These are phyloP conservation scores for Luehdorfia chinensis DNA, from an alignment of 1,140 invertebrate species.

Conservation along the genomic window DNA sequence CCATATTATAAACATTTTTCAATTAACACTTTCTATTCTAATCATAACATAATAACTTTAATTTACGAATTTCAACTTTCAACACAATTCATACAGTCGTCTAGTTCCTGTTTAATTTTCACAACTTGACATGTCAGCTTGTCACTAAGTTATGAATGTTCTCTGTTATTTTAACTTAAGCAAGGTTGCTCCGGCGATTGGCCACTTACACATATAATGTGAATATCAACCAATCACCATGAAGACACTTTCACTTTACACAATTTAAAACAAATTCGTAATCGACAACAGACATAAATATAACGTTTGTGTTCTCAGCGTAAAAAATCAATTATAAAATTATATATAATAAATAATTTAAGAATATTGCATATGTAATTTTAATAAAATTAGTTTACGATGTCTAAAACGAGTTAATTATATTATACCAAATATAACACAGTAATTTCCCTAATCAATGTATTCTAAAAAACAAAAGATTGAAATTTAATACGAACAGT, in stretches of 20 bases:
- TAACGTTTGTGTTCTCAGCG: background rate
- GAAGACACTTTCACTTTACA: slow-evolving; percentile 8
- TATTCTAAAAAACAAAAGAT: no score
- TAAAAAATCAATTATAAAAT: no score
- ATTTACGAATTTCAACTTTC: background rate
- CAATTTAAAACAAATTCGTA: no score
- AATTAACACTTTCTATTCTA: slow-evolving; percentile 17
- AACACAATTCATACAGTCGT: slow-evolving; percentile 17
- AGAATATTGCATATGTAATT: no score
- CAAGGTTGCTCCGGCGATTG: slow-evolving; percentile 26
- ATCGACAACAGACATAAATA: no score
- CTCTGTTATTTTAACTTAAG: background rate
- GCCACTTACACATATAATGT: background rate
- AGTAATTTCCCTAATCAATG: no score
- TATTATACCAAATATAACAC: no score
- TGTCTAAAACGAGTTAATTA: no score
- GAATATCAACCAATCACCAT: background rate
- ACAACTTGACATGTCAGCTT: slow-evolving; percentile 23
- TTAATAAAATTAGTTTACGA: no score
- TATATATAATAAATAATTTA: no score
- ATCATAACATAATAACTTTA: slow-evolving; percentile 6
- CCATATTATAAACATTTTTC: slow-evolving; percentile 32
- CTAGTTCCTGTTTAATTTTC: slow-evolving; percentile 29
- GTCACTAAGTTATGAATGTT: slow-evolving; percentile 25
- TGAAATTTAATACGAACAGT: no score